Evolutionary conservation across 2,888 invertebrate species (phyloP), one percentile per base, ranked within the genome.

Genomic region (Eupithecia subumbrata): DNA sequence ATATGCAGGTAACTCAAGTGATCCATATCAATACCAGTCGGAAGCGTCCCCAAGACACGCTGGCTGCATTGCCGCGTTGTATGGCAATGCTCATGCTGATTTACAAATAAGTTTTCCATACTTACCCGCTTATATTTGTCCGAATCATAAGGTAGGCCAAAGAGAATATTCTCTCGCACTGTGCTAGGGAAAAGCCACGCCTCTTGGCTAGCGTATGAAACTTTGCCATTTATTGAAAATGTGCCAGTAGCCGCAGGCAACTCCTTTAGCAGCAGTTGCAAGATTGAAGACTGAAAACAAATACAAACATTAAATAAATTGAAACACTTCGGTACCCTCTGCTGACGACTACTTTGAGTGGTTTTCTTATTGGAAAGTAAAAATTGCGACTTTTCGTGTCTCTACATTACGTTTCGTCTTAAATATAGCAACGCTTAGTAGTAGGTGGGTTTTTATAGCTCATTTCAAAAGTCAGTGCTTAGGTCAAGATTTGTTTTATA

Each of bases 161-260:
- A 98, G n/a, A 97, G 89, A 83, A 98, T 98, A 90, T 98, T 98
- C 86, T 98, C 97, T 71, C 97, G 94, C 1, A 98, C 95, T 1
- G 97, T 96, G 22, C 96, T 96, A 1, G 96, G 96, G 87, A 97
- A 97, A 0, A 97, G 96, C 98, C 98, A 98, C 11, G 98, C 96
- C 87, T 98, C 97, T 90, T 98, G 98, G 80, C 97, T 95, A 0
- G 97, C 97, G 89, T 98, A 98, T 40, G 97, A 96, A 18, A 96
- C 76, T 52, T 87, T 92, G 4, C 97, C 98, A 71, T 95, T 95
- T 18, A 97, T 94, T 73, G 95, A 92, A 30, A 98, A 90, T 16
- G 91, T 93, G 63, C 98, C 98, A 69, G 88, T 85, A 8, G 92
- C 90, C 48, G 96, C 88, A 0, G 96, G 96, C 78, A 98, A 91